Evolutionary conservation across 2,888 invertebrate genomes (phyloP), one percentile per base, ranked within the genome.

Genomic region (Cantharis nigra): DNA sequence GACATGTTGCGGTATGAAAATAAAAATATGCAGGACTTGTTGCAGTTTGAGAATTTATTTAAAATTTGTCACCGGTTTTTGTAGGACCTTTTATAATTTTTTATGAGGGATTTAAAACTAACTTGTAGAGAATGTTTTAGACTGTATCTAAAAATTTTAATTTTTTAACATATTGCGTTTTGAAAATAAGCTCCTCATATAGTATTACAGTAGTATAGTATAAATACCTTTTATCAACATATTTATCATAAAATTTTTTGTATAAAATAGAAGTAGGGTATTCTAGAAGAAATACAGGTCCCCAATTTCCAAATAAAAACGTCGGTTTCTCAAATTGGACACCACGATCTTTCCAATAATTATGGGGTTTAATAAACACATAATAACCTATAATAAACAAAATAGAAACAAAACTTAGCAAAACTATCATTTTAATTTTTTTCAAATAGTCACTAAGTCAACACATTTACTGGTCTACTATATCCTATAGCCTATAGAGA

Each of bases 231-330:
- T 65, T 23, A 13, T 20, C 9, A 1, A n/a, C 7, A 23, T 65
- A 23, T 65, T 20, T 65, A 65, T 65, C 23, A 23, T 65, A 65
- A 65, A 65, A 65, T 5, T 65, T 23, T 65, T 65, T 18, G 4
- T 33, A 33, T 33, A 33, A 33, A n/a, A 33, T 13, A 1, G 33
- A 10, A 33, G 33, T 33, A 13, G 13, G 4, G 33, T 33, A 33
- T 33, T 33, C 33, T 13, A 13, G 13, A n/a, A 33, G 33, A 33
- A 33, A 33, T n/a, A 33, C 33, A 13, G 33, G 33, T 33, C 33
- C 71, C 65, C 71, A 71, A 63, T 76, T 76, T 72, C 79, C 79
- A 28, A 79, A 63, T 67, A 79, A 65, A 11, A 76, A 75, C 26
- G 28, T n/a, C 9, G 79, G 76, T 49, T 79, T 74, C 16, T 73